phyloP scores from a whole-genome alignment of 2,797 vertebrate species.

The Tachyglossus aculeatus region DNA sequence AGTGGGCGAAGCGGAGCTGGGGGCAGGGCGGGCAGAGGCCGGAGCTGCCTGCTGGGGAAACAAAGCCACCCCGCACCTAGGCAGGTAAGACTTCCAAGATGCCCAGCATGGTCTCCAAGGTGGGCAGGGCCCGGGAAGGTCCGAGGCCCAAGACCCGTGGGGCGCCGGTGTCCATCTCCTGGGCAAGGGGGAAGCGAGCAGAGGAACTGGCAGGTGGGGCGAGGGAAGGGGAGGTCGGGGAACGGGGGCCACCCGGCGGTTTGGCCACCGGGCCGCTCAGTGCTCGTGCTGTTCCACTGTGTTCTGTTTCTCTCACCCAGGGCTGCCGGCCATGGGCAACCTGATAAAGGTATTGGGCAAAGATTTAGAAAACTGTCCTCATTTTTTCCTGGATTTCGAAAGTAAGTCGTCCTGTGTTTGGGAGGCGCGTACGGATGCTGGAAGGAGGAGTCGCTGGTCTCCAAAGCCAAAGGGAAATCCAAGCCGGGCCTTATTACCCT shows the following conservation, averaged over 20 bases:
- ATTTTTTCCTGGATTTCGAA: conserved; percentile 99
- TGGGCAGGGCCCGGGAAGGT: no score
- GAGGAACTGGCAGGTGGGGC: conserved; percentile 51
- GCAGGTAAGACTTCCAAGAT: background rate
- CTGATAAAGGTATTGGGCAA: conserved; percentile 98
- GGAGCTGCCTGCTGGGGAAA: background rate
- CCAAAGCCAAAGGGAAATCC: background rate
- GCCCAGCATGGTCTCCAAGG: no score
- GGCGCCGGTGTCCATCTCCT: no score
- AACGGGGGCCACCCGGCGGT: accelerated
- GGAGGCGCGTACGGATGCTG: conserved; percentile 47
- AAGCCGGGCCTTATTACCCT: background rate
- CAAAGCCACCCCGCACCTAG: background rate
- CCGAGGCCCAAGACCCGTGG: no score
- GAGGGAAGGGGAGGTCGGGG: conserved; percentile 52
- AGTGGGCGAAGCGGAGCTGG: no score
- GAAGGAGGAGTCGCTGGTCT: conserved; percentile 15
- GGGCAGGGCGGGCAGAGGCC: no score
- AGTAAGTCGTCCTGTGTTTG: conserved; percentile 86
- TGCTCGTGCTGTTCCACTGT: conserved; percentile 61
- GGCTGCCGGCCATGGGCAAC: conserved; percentile 95
- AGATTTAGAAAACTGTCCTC: conserved; percentile 98
- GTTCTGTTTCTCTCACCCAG: conserved; percentile 84
- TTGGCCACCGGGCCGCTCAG: accelerated
- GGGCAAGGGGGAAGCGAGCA: no score